These are phyloP conservation scores for Agelas oroides DNA, from an alignment of 37 sponge, comb jelly and placozoan genomes.

Conservation along the genomic window DNA sequence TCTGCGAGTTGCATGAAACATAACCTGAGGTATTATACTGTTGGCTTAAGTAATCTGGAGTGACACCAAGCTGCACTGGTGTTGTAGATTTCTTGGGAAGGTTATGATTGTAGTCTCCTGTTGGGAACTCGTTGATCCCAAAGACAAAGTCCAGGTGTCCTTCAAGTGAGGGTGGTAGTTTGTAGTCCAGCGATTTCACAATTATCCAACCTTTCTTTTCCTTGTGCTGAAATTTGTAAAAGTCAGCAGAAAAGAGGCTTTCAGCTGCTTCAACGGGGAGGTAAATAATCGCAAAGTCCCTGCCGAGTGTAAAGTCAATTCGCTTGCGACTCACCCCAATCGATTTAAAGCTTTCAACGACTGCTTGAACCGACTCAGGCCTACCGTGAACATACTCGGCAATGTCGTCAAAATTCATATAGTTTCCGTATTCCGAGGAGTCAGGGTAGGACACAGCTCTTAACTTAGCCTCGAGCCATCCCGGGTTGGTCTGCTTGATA, in stretches of 20 bases:
- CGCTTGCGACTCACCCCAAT: constrained; percentile 2
- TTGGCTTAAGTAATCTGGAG: constrained; percentile 63
- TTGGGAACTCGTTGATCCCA: constrained; percentile 70
- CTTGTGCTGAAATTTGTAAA: constrained; percentile 36
- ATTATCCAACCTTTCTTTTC: not conserved
- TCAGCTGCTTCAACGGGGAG: constrained; percentile 50
- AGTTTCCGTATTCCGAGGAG: constrained; percentile 80
- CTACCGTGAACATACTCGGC: constrained; percentile 64
- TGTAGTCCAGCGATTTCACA: constrained; percentile 21
- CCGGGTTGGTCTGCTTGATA: constrained; percentile 71
- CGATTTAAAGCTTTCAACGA: constrained; percentile 19
- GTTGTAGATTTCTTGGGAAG: not conserved
- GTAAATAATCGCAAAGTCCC: constrained; percentile 65
- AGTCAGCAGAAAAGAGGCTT: constrained; percentile 45
- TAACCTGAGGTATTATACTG: constrained; percentile 82
- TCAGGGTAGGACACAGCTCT: constrained; percentile 78
- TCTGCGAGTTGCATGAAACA: constrained; percentile 48
- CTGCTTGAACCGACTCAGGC: constrained; percentile 56
- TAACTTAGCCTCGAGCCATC: constrained; percentile 68
- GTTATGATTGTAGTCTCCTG: not conserved
- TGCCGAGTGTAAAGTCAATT: constrained; percentile 63
- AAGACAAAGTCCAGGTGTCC: constrained; percentile 75
- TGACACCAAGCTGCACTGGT: not conserved
- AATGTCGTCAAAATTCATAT: constrained; percentile 82
- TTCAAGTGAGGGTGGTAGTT: constrained; percentile 34